A percentile compares a stretch with the other conserved stretches of the same genome.
Evolutionary conservation across 2,113 vertebrate species (phyloP).

Genomic region (Hydrochoerus hydrochaeris): DNA sequence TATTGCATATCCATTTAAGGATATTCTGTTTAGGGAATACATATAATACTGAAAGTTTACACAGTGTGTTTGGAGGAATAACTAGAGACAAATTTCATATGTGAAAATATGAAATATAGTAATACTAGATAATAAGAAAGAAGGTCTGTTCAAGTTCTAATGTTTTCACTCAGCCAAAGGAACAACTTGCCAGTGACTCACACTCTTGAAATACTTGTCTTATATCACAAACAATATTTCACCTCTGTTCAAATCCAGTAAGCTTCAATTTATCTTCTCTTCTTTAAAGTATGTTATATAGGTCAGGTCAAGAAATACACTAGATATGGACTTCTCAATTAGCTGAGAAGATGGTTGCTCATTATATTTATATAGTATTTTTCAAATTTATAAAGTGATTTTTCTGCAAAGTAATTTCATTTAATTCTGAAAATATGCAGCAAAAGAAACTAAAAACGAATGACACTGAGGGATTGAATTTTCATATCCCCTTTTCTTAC

Average conservation of each 20-base stretch:
- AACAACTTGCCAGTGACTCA: slow-evolving; percentile 12
- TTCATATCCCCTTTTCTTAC: not conserved
- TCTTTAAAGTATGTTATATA: not conserved
- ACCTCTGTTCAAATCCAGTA: not conserved
- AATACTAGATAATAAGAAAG: not conserved
- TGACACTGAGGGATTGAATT: not conserved
- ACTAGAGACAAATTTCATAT: not conserved
- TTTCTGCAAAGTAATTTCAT: slow-evolving; percentile 34
- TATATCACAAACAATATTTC: not conserved
- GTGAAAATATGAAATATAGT: not conserved
- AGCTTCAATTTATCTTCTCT: slow-evolving; percentile 24
- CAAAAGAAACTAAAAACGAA: slow-evolving; percentile 5
- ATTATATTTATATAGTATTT: slow-evolving; percentile 24
- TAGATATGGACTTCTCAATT: not conserved
- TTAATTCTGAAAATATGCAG: slow-evolving; percentile 18
- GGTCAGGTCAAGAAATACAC: not conserved
- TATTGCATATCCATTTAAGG: not conserved
- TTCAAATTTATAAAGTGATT: slow-evolving; percentile 21
- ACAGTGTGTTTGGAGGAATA: slow-evolving; percentile 22
- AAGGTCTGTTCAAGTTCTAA: not conserved
- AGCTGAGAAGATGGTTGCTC: not conserved
- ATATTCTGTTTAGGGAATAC: not conserved
- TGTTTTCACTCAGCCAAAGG: not conserved
- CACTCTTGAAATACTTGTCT: not conserved
- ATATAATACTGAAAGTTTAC: not conserved